Evolutionary conservation across 53 echinoderm and acorn worm genomes (phyloP), one percentile per base, ranked within the genome.

Genomic region (Holothuria scabra): DNA sequence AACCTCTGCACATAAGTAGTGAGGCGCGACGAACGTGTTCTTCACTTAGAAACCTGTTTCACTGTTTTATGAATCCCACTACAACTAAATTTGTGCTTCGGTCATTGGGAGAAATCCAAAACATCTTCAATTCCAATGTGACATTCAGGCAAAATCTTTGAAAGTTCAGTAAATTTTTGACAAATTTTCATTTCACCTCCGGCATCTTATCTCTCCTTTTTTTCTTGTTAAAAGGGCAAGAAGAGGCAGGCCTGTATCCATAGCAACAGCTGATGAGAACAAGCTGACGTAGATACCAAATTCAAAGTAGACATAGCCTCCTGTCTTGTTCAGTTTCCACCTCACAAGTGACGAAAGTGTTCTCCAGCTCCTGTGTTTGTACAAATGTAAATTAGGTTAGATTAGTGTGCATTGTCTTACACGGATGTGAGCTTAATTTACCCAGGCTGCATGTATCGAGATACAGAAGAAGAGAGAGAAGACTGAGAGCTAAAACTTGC

Each of bases 331-430:
- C 52, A 18, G 52, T 18, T 52, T 52, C 52, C 52, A 52, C 52
- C 52, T 52, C 52, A 52, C 52, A 52, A 52, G 52, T 52, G 52
- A 52, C 52, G 52, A 52, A 52, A 52, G 52, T 52, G 52, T 52
- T 16, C 18, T 56, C 48, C 76, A 78, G 52, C 78, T 57, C 56
- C 56, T 74, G 78, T 79, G 82, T 64, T 33, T 61, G 63, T 49
- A 46, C 46, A 81, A 64, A 81, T 81, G 82, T 37, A 64, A 81
- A 81, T 81, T 81, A 81, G 62, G 82, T 64, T 64, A 38, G 63
- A 81, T 81, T 64, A 81, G 37, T 26, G 62, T 64, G 82, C 82
- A 81, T 81, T 64, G 82, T 81, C 82, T 78, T 31, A 29, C 49
- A 58, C 32, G 32, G 52, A 28, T 32, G 56, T 58, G 58, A 78